phyloP scores from a whole-genome alignment of 2,888 invertebrate species.

The Melinaea marsaeus region DNA sequence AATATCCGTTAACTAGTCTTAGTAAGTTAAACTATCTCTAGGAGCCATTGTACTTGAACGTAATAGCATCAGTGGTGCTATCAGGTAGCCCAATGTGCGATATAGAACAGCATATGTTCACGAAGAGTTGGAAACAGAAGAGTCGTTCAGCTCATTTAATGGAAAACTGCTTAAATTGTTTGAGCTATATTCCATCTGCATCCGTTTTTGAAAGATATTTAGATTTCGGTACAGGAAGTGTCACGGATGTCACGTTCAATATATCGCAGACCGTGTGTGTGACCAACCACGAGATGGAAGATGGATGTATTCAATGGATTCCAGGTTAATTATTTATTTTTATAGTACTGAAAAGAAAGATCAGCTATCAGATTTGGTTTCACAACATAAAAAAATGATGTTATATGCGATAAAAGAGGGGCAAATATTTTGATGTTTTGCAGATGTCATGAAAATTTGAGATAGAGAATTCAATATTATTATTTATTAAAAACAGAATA shows the following conservation, averaged over 20 bases:
- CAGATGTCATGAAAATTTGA: too few species aligned
- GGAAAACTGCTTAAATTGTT: slow-evolving; percentile 64
- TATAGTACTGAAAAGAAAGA: too few species aligned
- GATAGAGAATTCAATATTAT: too few species aligned
- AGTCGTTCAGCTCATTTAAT: slow-evolving; percentile 56
- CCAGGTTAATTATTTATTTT: slow-evolving; percentile 49
- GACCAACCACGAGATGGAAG: slow-evolving; percentile 64
- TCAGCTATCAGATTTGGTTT: too few species aligned
- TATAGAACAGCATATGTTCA: slow-evolving; percentile 55
- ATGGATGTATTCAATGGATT: slow-evolving; percentile 66
- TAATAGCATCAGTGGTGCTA: slow-evolving; percentile 55
- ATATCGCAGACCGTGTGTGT: slow-evolving; percentile 68
- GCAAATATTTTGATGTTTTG: too few species aligned
- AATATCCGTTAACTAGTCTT: too few species aligned
- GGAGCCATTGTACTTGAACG: slow-evolving; percentile 62
- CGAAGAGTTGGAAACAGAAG: slow-evolving; percentile 52
- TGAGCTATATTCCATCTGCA: slow-evolving; percentile 59
- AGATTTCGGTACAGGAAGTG: slow-evolving; percentile 65
- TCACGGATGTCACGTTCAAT: slow-evolving; percentile 55
- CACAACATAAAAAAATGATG: too few species aligned
- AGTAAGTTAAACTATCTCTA: slow-evolving; percentile 33
- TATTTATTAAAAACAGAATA: too few species aligned
- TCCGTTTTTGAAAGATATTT: slow-evolving; percentile 64
- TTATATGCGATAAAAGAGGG: too few species aligned
- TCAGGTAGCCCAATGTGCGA: slow-evolving; percentile 54